Evolutionary conservation across 2,113 vertebrate genomes (phyloP), one percentile per base, ranked within the genome.

Genomic region (Cariama cristata): DNA sequence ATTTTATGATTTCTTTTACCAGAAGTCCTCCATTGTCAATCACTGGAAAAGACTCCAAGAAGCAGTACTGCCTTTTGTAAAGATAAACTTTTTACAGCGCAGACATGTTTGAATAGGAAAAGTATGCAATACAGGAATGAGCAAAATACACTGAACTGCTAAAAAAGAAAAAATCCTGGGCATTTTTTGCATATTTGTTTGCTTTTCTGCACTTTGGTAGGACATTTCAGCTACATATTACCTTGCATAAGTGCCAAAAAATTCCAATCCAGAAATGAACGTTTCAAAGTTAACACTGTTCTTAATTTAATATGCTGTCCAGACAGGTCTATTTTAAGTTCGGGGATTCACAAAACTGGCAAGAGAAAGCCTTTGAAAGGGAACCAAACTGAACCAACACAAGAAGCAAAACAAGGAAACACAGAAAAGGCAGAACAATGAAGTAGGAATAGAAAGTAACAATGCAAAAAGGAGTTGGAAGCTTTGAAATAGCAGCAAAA

Each of bases 381-480:
- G 79, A 95, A 96, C 84, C 56, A 89, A 89, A 85, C 38, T 18
- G 52, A 87, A 87, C 33, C 92, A 88, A 68, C 62, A 87, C 50
- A 69, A 90, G 92, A 86, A 88, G 79, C 79, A 95, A 91, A 97
- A 95, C 35, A 76, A 86, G 95, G 94, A 97, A 97, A 95, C 1
- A 21, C 45, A 55, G 66, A 95, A 91, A 95, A 96, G 81, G 66
- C 87, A 96, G 89, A 97, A 95, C 58, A 86, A 40, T 3, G 55
- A 95, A 96, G 87, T 28, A 82, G 86, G 95, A 97, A 95, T 81
- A 97, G 95, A 96, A 96, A 95, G 88, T 50, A 66, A 71, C 45
- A 66, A 38, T 35, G 59, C 19, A 81, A 66, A 56, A 45, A 82
- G 32, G 40, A 81, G 42, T 3, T 64, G 45, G 52, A 89, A 69